These are phyloP conservation scores for Scartelaos histophorus DNA, from an alignment of 2,113 vertebrate genomes.

Conservation along the genomic window DNA sequence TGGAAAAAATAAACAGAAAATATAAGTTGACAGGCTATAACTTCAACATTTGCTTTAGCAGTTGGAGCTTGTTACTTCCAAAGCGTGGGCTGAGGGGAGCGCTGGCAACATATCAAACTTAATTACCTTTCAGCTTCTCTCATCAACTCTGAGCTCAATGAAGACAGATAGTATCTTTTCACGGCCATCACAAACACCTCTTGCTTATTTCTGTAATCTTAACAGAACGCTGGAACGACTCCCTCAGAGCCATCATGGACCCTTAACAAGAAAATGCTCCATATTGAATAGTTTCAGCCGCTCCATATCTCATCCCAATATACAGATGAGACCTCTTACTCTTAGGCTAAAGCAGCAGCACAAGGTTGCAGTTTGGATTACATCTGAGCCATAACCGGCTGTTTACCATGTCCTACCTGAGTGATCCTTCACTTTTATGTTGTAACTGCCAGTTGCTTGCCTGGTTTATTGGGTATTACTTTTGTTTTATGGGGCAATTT, in stretches of 20 bases:
- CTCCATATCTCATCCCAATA: constrained; percentile 62
- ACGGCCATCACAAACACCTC: constrained; percentile 56
- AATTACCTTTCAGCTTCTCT: constrained; percentile 79
- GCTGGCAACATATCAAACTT: constrained; percentile 77
- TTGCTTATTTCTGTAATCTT: constrained; percentile 53
- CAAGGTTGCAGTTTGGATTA: constrained; percentile 70
- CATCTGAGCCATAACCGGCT: constrained; percentile 65
- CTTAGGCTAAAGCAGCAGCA: constrained; percentile 49
- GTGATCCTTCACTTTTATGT: constrained; percentile 76
- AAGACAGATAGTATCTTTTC: constrained; percentile 70
- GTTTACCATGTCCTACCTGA: constrained; percentile 69
- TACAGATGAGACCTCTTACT: constrained; percentile 52
- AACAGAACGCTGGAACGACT: constrained; percentile 52
- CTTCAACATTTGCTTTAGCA: constrained; percentile 67
- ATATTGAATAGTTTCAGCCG: constrained; percentile 55
- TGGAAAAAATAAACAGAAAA: constrained; percentile 58
- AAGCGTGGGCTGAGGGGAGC: constrained; percentile 61
- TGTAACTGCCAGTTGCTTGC: constrained; percentile 67
- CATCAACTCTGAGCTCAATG: constrained; percentile 74
- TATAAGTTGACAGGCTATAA: constrained; percentile 70
- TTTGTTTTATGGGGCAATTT: constrained; percentile 80
- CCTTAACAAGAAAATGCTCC: constrained; percentile 55
- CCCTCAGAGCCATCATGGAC: constrained; percentile 45
- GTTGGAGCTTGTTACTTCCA: constrained; percentile 73
- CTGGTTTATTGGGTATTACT: constrained; percentile 78